Percentiles rank a stretch among this genome's conserved stretches.
Conservation (phyloP, 2,113 vertebrate species). For the Nibea albiflora region DNA sequence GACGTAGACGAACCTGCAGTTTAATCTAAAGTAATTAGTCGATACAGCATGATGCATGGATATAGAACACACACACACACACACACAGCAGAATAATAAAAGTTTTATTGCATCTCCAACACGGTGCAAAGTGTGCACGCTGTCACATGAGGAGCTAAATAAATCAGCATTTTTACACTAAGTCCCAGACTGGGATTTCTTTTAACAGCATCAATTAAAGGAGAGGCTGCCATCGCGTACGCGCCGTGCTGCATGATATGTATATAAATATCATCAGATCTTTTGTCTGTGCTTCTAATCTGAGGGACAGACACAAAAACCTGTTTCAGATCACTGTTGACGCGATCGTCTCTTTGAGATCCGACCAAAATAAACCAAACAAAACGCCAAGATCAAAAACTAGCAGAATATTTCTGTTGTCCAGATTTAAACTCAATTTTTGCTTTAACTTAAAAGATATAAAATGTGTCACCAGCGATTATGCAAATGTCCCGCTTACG, state of each 20-base stretch:
- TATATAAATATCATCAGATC: conserved; percentile 16
- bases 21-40: conserved; percentile 61
- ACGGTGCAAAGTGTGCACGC: conserved; percentile 33
- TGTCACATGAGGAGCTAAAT: conserved; percentile 29
- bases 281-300: not conserved
- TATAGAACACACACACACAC: conserved; percentile 5
- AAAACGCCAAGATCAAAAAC: conserved; percentile 29
- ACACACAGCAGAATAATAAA: conserved; percentile 39
- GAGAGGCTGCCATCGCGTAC: not conserved
- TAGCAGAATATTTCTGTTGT: not conserved
- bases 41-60: conserved; percentile 3
- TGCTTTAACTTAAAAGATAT: not conserved
- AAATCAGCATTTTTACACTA: conserved; percentile 40
- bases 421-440: conserved; percentile 17
- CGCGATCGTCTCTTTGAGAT: not conserved
- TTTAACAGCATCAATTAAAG: conserved; percentile 36
- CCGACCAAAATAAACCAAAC: conserved; percentile 19
- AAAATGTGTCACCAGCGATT: too few species aligned
- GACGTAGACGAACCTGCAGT: conserved; percentile 35
- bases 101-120: conserved; percentile 48
- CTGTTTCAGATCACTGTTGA: not conserved
- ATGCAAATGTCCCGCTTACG: not conserved
- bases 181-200: conserved; percentile 43
- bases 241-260: not conserved
- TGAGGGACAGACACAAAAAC: not conserved